Conservation (phyloP, 2,113 vertebrate species). For the Lagopus muta region DNA sequence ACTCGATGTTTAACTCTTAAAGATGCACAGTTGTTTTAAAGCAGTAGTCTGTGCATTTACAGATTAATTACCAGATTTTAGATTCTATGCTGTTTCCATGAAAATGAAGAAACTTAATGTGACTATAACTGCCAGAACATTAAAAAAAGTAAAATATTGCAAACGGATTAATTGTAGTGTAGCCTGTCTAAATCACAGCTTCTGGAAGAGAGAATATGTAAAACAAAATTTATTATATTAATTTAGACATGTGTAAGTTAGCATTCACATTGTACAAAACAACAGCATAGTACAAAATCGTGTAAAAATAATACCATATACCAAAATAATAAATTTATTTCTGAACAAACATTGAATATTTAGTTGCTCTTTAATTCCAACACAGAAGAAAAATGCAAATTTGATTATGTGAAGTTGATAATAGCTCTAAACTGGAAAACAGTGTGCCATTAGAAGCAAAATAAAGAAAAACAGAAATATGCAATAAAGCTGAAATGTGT, state of each 20-base stretch:
- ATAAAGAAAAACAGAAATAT: background rate
- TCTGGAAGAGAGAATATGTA: background rate
- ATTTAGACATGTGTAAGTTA: background rate
- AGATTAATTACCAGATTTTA: conserved; percentile 4
- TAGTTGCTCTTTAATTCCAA: background rate
- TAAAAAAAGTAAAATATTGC: background rate
- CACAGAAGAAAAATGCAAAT: background rate
- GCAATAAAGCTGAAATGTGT: background rate
- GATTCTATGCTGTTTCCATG: background rate
- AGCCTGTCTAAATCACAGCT: background rate
- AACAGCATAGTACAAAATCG: background rate
- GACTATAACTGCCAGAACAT: background rate
- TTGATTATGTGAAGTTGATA: background rate
- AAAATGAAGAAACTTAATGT: background rate
- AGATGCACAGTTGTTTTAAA: conserved; percentile 14
- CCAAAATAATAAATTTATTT: background rate
- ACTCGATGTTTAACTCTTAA: conserved; percentile 33
- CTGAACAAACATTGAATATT: background rate
- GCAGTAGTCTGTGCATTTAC: background rate
- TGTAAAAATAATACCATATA: background rate
- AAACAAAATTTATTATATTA: background rate
- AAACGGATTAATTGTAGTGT: background rate
- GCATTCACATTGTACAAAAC: no score
- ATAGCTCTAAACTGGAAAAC: background rate
- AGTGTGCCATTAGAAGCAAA: background rate